Evolutionary conservation across 2,888 invertebrate genomes (phyloP), one percentile per base, ranked within the genome.

Genomic region (Aphelenchoides bicaudatus): DNA sequence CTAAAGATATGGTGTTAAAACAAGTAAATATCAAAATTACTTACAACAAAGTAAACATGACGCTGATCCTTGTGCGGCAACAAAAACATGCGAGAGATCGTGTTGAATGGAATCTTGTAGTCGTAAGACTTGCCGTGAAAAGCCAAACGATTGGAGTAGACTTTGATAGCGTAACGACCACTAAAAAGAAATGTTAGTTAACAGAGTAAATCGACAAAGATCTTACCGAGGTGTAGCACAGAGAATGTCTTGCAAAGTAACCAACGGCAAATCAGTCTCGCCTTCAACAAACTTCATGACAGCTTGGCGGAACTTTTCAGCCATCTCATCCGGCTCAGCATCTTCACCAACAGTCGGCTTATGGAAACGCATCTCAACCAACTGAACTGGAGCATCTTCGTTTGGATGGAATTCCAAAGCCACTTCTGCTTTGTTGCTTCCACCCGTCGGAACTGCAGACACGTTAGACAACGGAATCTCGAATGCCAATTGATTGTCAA

Each of bases 71-170:
- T 92, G 80, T 99, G 96, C 0, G 96, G 96, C 52, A 99, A 82
- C 30, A 96, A 83, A 80, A 98, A 98, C 16, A 98, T 82, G 5
- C 98, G 86, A 16, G 94, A 83, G 2, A 99, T 93, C 0, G 94
- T 93, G 0, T 90, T 90, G 87, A 92, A 90, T 0, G 96, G 94
- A 72, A 98, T 96, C 83, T 99, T 98, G 84, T 98, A 99, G 83
- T 98, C 98, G 79, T 94, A 98, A 0, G 98, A 96, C 85, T 98
- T 99, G 76, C 92, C 92, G 79, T 91, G 91, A 60, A 92, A 85
- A 82, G 91, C 90, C 73, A 92, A 87, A 80, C 91, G 91, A 0
- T 88, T 85, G 51, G 89, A 88, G 81, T 90, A 93, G 60, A 93
- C 87, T 82, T 92, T 93, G 81, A 93, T 90, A 80, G 92, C 92